Evolutionary conservation across 2,797 vertebrate species (phyloP).

Genomic region (Otolemur crassicaudatus): DNA sequence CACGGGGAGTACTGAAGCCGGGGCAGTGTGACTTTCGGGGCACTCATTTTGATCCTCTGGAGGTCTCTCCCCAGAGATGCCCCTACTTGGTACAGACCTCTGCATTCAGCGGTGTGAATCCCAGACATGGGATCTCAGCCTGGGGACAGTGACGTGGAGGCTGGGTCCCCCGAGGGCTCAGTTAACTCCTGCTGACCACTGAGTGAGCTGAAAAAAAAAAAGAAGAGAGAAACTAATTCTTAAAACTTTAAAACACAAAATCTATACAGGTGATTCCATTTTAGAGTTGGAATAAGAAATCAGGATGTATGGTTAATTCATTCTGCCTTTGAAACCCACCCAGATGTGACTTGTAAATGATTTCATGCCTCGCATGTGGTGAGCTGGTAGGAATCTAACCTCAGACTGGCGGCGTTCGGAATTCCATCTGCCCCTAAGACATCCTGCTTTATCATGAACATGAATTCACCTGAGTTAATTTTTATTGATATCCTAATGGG

Average conservation of each 20-base stretch:
- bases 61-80: background rate
- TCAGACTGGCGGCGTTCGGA: background rate
- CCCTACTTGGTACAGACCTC: background rate
- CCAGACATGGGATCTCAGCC: background rate
- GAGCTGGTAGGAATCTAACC: too few species aligned
- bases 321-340: background rate
- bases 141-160: too few species aligned
- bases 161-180: rapidly evolving
- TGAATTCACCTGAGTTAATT: background rate
- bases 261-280: too few species aligned
- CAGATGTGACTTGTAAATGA: background rate
- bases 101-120: background rate
- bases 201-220: background rate
- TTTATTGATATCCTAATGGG: background rate
- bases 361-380: background rate
- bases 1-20: background rate
- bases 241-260: background rate
- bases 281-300: background rate
- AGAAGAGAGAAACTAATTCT: background rate
- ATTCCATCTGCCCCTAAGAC: background rate
- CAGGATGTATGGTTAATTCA: background rate
- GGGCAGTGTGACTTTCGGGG: background rate
- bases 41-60: background rate
- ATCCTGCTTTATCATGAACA: background rate
- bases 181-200: background rate